Conservation (phyloP, 1,140 invertebrate species). For the Rhyacophila brunnea region DNA sequence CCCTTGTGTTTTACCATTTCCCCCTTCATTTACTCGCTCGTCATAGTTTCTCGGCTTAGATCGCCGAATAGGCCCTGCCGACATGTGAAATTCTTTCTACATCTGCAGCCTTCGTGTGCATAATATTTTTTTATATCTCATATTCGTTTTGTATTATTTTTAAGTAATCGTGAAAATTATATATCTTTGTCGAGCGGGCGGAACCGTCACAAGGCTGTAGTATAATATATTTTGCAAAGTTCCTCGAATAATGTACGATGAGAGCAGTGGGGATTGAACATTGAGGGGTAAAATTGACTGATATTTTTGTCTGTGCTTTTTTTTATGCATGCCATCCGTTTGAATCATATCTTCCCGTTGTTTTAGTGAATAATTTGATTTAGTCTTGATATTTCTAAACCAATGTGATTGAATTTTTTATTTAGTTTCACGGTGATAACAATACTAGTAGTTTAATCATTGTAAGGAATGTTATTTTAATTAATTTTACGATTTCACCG, state of each 20-base stretch:
- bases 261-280: conserved; percentile 15
- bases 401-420: conserved; percentile 26
- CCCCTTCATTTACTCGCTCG: conserved; percentile 1
- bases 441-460: conserved; percentile 12
- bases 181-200: too few species aligned
- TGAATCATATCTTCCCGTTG: conserved; percentile 28
- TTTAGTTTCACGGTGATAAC: conserved; percentile 23
- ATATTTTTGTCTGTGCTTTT: conserved; percentile 31
- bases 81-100: too few species aligned
- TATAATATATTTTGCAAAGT: too few species aligned
- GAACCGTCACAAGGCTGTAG: too few species aligned
- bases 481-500: conserved; percentile 3
- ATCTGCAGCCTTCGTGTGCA: too few species aligned
- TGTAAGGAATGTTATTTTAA: conserved; percentile 4
- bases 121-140: too few species aligned
- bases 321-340: conserved; percentile 25
- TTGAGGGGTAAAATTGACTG: conserved; percentile 29
- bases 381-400: conserved; percentile 14
- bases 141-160: too few species aligned
- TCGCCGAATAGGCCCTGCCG: too few species aligned
- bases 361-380: conserved; percentile 24
- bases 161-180: too few species aligned
- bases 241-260: too few species aligned
- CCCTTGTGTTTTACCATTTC: conserved; percentile 10
- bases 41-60: too few species aligned